Evolutionary conservation across 2,888 invertebrate genomes (phyloP), one percentile per base, ranked within the genome.

Genomic region (Tenthredo notha): DNA sequence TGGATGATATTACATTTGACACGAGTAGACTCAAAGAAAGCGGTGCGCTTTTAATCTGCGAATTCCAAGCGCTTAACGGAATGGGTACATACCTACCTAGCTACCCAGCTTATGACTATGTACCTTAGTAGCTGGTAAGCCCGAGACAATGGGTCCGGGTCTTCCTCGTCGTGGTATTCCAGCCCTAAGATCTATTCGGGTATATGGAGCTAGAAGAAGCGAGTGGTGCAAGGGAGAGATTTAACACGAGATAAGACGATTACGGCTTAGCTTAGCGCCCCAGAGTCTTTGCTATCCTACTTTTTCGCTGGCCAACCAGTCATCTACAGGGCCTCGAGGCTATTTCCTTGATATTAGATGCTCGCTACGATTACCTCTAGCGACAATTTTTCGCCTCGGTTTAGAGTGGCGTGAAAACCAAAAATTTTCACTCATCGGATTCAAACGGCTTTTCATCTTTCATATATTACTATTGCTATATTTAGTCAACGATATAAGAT

Each of bases 231-330:
- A 37, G 83, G 88, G 87, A 87, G 87, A 91, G 91, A 92, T 92
- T 92, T 90, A 92, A 92, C 91, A 90, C 88, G 89, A 89, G 90
- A 90, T 92, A 92, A 92, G 92, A 92, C 91, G 92, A 92, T 92
- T 92, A 92, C 88, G 86, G 89, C 90, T 90, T 89, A 89, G 91
- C 90, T 91, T 91, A 89, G 86, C 88, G 87, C 86, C 87, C 86
- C 86, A 78, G 87, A 86, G 85, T 54, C 82, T 50, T 65, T 15
- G 67, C 84, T 43, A 21, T 61, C 40, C 58, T 33, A 21, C 54
- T 83, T 50, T 86, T 75, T 50, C 86, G n/a, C 74, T 47, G 43
- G 83, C 54, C 43, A 65, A 67, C 65, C 70, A 25, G 65, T 47
- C 67, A 67, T 67, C 83, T 74, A n/a, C 75, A 47, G 9, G 54